These are phyloP conservation scores for Hipposideros larvatus DNA, from an alignment of 2,797 vertebrate genomes.

Conservation along the genomic window DNA sequence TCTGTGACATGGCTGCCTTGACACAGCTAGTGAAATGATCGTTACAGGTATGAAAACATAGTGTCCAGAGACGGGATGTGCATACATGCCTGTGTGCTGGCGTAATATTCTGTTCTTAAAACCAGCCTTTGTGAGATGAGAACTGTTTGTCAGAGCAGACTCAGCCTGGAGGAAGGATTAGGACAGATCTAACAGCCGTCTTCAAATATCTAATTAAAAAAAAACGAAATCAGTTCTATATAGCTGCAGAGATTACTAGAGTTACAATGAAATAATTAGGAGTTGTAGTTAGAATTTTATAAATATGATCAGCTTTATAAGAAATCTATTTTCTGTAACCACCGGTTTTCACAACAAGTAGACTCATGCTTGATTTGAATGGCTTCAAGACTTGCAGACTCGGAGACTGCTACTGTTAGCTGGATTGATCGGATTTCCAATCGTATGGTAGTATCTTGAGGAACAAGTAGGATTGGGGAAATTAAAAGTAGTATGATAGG, in stretches of 20 bases:
- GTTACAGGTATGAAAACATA: neutral
- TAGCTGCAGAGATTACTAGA: neutral
- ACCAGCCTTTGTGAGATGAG: neutral
- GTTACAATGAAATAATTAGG: neutral
- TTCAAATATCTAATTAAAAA: neutral
- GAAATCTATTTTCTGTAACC: neutral
- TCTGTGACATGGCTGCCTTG: neutral
- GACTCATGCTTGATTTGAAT: neutral
- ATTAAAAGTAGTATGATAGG: neutral
- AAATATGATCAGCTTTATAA: neutral
- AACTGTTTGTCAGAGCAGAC: neutral
- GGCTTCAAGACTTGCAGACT: neutral
- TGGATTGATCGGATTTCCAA: neutral
- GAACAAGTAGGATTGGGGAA: neutral
- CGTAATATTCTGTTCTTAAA: neutral
- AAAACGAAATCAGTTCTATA: neutral
- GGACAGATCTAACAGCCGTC: neutral
- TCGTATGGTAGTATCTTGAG: neutral
- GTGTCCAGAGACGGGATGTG: neutral
- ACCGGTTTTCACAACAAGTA: neutral
- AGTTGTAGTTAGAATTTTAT: neutral
- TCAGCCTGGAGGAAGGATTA: neutral
- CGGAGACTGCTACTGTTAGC: neutral
- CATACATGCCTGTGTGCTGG: neutral
- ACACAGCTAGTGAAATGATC: neutral